Evolutionary conservation across 1,140 invertebrate genomes (phyloP), one percentile per base, ranked within the genome.

Genomic region (Wiebesia pumilae): DNA sequence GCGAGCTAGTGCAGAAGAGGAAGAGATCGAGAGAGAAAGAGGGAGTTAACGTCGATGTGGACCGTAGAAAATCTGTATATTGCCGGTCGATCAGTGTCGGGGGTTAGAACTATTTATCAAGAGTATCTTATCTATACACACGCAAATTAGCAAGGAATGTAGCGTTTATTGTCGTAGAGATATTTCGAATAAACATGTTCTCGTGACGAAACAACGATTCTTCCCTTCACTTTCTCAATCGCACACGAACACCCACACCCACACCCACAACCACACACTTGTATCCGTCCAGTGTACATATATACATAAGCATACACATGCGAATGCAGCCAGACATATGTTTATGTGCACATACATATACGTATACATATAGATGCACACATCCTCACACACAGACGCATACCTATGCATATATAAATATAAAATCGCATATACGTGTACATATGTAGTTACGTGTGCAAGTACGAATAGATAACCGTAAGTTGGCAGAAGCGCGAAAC

Each of bases 121-220:
- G 62, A 84, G 40, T 85, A 79, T 69, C 43, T 69, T 85, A 69
- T 69, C 43, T 84, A 47, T 69, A 84, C 27, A 73, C 51, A 12
- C 24, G 62, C 40, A 67, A 84, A 47, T 79, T 67, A 69, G 77
- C n/a, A 65, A 78, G 30, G 85, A 89, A 88, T 80, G 87, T 91
- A 92, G 90, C 89, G 87, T 91, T 90, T 89, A 92, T 88, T 91
- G 90, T 90, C 90, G 90, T 92, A 93, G 91, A 90, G 90, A 91
- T 90, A 92, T 90, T 89, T 90, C 89, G 90, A 93, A 93, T 93
- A 93, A 93, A 94, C 90, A 93, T 91, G 92, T 93, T 93, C 93
- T 93, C 91, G 92, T 93, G 92, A 93, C 90, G 89, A 85, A 88
- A 84, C 40, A 43, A 47, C 21, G 40, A 75, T 47, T 38, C 73